phyloP scores from a whole-genome alignment of 2,888 invertebrate genomes.

The Pandemis heparana region DNA sequence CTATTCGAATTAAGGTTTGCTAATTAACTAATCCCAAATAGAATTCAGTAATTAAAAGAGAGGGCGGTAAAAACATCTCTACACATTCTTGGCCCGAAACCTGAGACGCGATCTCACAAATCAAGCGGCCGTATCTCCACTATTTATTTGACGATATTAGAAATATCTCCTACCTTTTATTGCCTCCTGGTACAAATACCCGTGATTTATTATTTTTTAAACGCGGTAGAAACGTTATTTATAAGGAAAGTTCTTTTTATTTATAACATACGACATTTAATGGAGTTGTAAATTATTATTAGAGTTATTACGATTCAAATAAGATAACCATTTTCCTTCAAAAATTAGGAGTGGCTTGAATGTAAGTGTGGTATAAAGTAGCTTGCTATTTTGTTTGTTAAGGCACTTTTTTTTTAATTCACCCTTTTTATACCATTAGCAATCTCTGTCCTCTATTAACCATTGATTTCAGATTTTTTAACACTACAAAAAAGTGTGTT shows the following conservation, averaged over 20 bases:
- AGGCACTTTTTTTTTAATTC: background rate
- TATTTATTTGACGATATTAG: constrained; percentile 43
- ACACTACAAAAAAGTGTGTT: too few species aligned
- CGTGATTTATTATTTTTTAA: constrained; percentile 40
- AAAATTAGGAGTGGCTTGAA: background rate
- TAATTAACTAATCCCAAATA: too few species aligned
- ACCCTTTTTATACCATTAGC: too few species aligned
- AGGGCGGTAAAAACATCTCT: constrained; percentile 26
- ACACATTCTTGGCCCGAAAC: background rate
- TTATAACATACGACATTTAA: constrained; percentile 20
- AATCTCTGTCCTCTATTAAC: too few species aligned
- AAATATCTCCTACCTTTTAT: constrained; percentile 41
- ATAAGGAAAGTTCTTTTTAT: constrained; percentile 26
- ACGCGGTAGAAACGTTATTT: constrained; percentile 34
- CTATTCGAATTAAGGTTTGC: too few species aligned
- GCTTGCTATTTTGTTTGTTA: constrained; percentile 17
- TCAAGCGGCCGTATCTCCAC: constrained; percentile 37
- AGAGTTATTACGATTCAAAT: constrained; percentile 4
- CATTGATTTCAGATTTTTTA: too few species aligned
- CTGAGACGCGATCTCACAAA: constrained; percentile 37
- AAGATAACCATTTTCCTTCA: background rate
- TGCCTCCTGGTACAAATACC: constrained; percentile 39
- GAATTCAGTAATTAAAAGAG: too few species aligned
- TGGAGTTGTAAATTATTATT: constrained; percentile 22
- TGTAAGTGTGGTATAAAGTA: background rate